Percentiles rank a stretch among this genome's conserved stretches.
Conservation (phyloP, 2,797 vertebrate genomes). For the Odontamblyopus rebecca region DNA sequence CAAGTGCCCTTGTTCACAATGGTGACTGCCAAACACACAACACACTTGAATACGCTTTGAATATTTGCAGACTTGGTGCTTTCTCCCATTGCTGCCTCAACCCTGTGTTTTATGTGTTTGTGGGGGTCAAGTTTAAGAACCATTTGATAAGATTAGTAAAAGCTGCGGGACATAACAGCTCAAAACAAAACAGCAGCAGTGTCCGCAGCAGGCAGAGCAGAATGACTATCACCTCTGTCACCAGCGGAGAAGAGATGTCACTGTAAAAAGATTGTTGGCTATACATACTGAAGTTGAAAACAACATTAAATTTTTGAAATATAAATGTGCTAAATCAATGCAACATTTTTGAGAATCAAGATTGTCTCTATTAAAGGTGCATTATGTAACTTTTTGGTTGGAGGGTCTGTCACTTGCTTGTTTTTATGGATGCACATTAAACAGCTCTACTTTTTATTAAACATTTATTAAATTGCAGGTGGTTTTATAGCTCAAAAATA, state of each 20-base stretch:
- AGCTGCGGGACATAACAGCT: conserved; percentile 12
- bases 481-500: too few relatives aligned
- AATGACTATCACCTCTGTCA: conserved; percentile 53
- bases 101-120: conserved; percentile 90
- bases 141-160: conserved; percentile 79
- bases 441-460: too few relatives aligned
- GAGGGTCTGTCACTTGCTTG: too few relatives aligned
- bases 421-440: too few relatives aligned
- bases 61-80: conserved; percentile 80
- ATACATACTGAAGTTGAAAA: too few relatives aligned
- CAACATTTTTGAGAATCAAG: background rate
- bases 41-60: conserved; percentile 61
- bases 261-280: conserved; percentile 26
- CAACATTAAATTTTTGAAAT: background rate
- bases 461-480: too few relatives aligned
- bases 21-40: conserved; percentile 54
- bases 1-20: rapidly evolving
- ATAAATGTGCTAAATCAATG: background rate
- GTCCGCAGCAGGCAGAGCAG: conserved; percentile 27
- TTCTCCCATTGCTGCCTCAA: conserved; percentile 94
- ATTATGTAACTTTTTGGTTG: too few relatives aligned
- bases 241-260: conserved; percentile 70
- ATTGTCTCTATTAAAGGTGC: too few relatives aligned
- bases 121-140: conserved; percentile 89
- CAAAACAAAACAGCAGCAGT: background rate